Evolutionary conservation across 2,113 vertebrate species (phyloP), one percentile per base, ranked within the genome.

Genomic region (Synodontis membranacea): DNA sequence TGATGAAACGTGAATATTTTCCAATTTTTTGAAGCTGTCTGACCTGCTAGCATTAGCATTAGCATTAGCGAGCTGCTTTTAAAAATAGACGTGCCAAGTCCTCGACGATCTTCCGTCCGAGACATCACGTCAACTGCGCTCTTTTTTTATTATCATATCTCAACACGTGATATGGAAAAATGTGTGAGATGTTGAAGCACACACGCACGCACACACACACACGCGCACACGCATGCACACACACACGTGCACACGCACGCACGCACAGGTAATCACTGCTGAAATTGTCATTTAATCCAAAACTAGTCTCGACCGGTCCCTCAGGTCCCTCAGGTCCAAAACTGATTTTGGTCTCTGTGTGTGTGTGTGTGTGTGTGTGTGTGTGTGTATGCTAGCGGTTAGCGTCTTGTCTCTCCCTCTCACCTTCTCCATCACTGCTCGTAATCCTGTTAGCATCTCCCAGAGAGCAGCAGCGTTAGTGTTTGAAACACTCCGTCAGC

Each of bases 391-490:
- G n/a, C 64, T 25, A 42, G 46, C 23, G 14, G 62, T 68, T 70
- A 74, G 54, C 12, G 37, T 48, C 70, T 60, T n/a, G 34, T 50
- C 74, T 85, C 58, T 82, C 81, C 66, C 72, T 75, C 74, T 76
- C 76, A 87, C 60, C 25, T 80, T 83, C 70, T 56, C 80, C 50
- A 82, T 37, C 12, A 44, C 34, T 37, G 42, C 66, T 48, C 21
- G 17, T 75, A 68, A 75, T 44, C 80, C 46, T 54, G 81, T 89
- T 76, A 87, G n/a, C n/a, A 82, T 68, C 34, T 81, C 68, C 76
- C 60, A 48, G 50, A 6, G n/a, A 83, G 58, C 48, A 42, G 50
- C 80, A 84, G 37, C 52, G 64, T 86, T 34, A 42, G 72, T 25
- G 70, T 60, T 82, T 46, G 62, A 75, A 39, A 48, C 66, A 60